Evolutionary conservation across 2,888 invertebrate genomes (phyloP).

Genomic region (Diplazon laetatorius): DNA sequence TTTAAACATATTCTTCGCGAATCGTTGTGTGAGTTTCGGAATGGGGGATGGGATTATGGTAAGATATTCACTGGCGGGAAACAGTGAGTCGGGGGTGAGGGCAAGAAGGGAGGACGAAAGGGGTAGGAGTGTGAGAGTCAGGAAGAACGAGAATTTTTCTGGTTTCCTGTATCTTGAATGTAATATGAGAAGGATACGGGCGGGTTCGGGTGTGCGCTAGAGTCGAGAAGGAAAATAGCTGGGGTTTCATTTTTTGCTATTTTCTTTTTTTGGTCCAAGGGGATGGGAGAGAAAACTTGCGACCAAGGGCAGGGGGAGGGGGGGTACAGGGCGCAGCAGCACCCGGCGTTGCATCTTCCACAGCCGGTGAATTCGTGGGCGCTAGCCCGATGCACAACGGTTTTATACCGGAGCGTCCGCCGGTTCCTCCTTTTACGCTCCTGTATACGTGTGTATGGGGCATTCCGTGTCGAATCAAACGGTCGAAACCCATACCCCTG

Average conservation of each 20-base stretch:
- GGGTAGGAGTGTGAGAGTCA: conserved; percentile 21
- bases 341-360: conserved; percentile 51
- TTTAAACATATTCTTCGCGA: conserved; percentile 21
- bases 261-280: conserved; percentile 44
- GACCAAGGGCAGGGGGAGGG: conserved; percentile 34
- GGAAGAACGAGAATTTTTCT: conserved; percentile 76
- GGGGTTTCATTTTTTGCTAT: conserved; percentile 15
- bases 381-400: conserved; percentile 56
- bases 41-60: conserved; percentile 75
- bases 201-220: conserved; percentile 38
- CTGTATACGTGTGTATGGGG: conserved; percentile 19
- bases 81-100: conserved; percentile 41
- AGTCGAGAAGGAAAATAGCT: conserved; percentile 74
- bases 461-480: too few species aligned
- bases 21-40: conserved; percentile 15
- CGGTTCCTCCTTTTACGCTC: conserved; percentile 52
- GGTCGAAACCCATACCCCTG: too few species aligned
- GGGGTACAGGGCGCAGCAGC: conserved; percentile 1
- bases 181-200: conserved; percentile 77
- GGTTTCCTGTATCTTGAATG: conserved; percentile 76
- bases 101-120: conserved; percentile 71
- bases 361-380: conserved; percentile 58
- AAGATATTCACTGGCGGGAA: conserved; percentile 80
- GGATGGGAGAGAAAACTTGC: conserved; percentile 57
- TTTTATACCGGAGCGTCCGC: conserved; percentile 59